Percentiles rank a stretch among this genome's conserved stretches.
phyloP scores from a whole-genome alignment of 2,888 invertebrate genomes.

The Octonoba sinensis region DNA sequence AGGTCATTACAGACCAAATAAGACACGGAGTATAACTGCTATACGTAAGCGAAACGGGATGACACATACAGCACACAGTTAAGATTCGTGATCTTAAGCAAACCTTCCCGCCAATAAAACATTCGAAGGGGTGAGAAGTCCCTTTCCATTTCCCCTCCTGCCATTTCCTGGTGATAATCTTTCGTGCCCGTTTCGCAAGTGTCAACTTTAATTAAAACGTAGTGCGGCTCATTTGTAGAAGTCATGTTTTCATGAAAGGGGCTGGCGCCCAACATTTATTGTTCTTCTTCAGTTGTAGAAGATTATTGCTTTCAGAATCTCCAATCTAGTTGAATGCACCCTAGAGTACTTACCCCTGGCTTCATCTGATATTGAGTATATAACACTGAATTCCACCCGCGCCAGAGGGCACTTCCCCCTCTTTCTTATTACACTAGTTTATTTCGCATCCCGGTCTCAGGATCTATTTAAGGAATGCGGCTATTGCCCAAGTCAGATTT shows the following conservation, averaged over 20 bases:
- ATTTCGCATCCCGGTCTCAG: background rate
- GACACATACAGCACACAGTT: no score
- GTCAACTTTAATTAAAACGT: conserved; percentile 47
- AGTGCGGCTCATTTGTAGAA: conserved; percentile 35
- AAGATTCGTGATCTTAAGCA: background rate
- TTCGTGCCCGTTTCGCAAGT: conserved; percentile 1
- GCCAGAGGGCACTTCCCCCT: background rate
- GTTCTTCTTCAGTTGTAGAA: conserved; percentile 35
- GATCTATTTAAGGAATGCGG: background rate
- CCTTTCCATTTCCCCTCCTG: background rate
- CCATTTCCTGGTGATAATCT: conserved; percentile 1
- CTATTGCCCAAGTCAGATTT: background rate
- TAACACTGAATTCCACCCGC: conserved; percentile 2
- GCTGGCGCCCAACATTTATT: conserved; percentile 25
- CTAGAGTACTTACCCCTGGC: conserved; percentile 23
- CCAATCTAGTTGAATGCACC: conserved; percentile 41
- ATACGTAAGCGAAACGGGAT: no score
- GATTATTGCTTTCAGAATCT: conserved; percentile 43
- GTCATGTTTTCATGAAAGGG: conserved; percentile 45
- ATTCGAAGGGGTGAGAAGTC: conserved; percentile 9
- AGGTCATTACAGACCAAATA: no score
- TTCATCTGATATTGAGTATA: conserved; percentile 20
- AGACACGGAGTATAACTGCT: no score
- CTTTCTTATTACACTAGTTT: background rate
- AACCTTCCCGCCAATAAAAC: background rate